These are phyloP conservation scores for Caenorhabditis brenneri DNA, from an alignment of 1,140 invertebrate species.

Conservation along the genomic window DNA sequence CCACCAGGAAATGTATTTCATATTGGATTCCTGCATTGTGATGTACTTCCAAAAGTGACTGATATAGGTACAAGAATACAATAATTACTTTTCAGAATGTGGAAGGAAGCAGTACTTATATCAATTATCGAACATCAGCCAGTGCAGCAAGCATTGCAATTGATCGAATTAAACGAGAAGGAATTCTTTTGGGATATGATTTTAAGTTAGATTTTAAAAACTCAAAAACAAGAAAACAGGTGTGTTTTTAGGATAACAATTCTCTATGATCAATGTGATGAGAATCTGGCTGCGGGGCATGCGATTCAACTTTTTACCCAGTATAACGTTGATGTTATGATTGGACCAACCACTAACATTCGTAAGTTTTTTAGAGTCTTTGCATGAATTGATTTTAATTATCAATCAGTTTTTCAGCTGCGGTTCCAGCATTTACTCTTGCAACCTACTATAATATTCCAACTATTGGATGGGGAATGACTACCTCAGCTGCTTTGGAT, in stretches of 20 bases:
- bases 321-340: conserved; percentile 8
- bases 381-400: no score
- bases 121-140: conserved; percentile 14
- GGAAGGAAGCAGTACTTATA: background rate
- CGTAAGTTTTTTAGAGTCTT: background rate
- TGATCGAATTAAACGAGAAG: background rate
- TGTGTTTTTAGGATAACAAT: background rate
- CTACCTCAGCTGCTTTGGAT: conserved; percentile 1
- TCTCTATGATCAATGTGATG: conserved; percentile 19
- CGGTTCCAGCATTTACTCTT: background rate
- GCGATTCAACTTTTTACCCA: background rate
- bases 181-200: background rate
- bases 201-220: background rate
- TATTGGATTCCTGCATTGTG: conserved; percentile 11
- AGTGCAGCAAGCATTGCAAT: conserved; percentile 30
- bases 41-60: conserved; percentile 14
- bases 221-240: background rate
- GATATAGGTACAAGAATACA: background rate
- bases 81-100: conserved; percentile 6
- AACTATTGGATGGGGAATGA: background rate
- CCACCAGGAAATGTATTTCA: conserved; percentile 29
- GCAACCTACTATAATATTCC: background rate
- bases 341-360: conserved; percentile 14
- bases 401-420: background rate
- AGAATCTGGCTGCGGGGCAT: conserved; percentile 18